phyloP scores from a whole-genome alignment of 2,797 vertebrate genomes.

The Dendrocincla tyrannina region DNA sequence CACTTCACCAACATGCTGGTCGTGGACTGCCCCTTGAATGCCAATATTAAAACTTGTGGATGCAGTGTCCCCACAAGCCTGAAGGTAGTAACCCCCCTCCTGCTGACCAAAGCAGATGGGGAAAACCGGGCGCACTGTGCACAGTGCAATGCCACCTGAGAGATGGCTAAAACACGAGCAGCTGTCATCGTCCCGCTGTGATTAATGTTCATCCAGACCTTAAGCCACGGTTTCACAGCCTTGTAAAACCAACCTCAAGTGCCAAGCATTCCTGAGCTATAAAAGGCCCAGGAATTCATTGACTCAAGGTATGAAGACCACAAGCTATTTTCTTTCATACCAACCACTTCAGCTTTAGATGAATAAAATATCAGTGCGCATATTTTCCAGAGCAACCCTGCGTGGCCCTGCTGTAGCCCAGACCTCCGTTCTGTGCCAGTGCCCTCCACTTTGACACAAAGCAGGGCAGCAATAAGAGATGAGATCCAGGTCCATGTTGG shows the following conservation, averaged over 20 bases:
- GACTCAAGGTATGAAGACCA: slow-evolving; percentile 58
- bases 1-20: neutral
- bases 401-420: neutral
- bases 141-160: neutral
- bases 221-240: neutral
- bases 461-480: neutral
- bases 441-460: neutral
- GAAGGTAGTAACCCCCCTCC: neutral
- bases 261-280: slow-evolving; percentile 47
- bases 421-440: neutral
- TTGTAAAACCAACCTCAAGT: neutral
- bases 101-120: neutral
- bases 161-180: neutral
- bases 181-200: neutral
- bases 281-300: slow-evolving; percentile 67
- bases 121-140: neutral
- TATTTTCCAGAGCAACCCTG: slow-evolving; percentile 43
- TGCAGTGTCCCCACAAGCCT: neutral
- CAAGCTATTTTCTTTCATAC: slow-evolving; percentile 62
- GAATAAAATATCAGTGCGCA: slow-evolving; percentile 4
- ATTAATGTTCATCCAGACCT: slow-evolving; percentile 11
- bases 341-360: slow-evolving; percentile 18
- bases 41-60: neutral
- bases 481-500: fast-evolving
- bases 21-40: too few species aligned